Evolutionary conservation across 2,797 vertebrate genomes (phyloP), one percentile per base, ranked within the genome.

Genomic region (Enteromius paludinosus): DNA sequence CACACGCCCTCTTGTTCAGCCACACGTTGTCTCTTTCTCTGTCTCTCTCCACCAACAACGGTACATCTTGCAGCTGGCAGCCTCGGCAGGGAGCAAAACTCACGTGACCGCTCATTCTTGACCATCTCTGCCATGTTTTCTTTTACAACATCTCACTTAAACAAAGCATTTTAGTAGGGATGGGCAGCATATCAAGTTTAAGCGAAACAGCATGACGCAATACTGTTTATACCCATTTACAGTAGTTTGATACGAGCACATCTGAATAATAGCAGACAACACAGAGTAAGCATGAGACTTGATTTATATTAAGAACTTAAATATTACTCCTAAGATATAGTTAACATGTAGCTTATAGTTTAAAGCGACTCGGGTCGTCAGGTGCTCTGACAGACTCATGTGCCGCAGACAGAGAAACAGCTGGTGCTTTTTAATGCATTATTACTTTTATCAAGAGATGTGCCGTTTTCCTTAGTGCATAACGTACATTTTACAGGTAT

Each of bases 51-150:
- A 35, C 87, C 86, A 89, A 88, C 84, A 85, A 83, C 88, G 86
- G 91, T 84, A 88, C 89, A 88, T 86, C 81, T 85, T 87, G 88
- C 91, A 93, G 92, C 91, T 91, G 93, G 90, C 84, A 89, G 87
- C 86, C 90, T 78, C 86, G 83, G 83, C 91, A 91, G 89, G 91
- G 90, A 89, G 86, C 85, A 90, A 88, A 84, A 87, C 86, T 87
- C 87, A 93, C 87, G 74, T 84, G 89, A 92, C 86, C 80, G 72
- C 83, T 76, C 86, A 88, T 86, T 90, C 88, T 86, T 85, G 77
- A 84, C 87, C 84, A 20, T 59, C 56, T 49, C 66, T 65, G 59
- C 33, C 43, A 38, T 64, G 52, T 65, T 43, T 76, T 59, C 33
- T 17, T 23, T 25, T 28, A 43, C 9, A 35, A 38, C 62, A 47